Percentiles rank a stretch among this genome's conserved stretches.
Evolutionary conservation across 2,797 vertebrate genomes (phyloP).

Genomic region (Sebastes flavidus): DNA sequence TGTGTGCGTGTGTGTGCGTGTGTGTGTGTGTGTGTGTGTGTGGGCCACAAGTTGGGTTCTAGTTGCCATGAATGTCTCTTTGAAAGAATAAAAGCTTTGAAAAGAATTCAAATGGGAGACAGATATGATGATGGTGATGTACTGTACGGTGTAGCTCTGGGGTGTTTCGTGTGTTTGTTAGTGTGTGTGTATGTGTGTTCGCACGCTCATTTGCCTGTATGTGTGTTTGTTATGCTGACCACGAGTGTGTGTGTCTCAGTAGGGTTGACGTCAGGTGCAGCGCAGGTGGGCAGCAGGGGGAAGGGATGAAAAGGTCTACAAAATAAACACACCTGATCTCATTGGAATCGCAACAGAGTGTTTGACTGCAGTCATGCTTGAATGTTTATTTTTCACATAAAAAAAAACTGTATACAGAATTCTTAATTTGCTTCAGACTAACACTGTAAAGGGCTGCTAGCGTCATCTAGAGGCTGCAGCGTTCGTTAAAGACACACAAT

Average conservation of each 20-base stretch:
- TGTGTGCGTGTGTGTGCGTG: constrained; percentile 37
- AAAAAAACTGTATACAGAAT: not conserved
- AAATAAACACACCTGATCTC: constrained; percentile 75
- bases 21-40: constrained; percentile 35
- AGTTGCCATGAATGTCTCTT: constrained; percentile 48
- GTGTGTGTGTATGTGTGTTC: not conserved
- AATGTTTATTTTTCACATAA: not conserved
- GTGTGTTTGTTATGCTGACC: constrained; percentile 31
- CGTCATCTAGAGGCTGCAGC: not conserved
- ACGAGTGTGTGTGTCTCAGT: constrained; percentile 31
- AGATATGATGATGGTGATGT: constrained; percentile 43
- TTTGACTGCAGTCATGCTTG: constrained; percentile 1
- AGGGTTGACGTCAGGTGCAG: constrained; percentile 67
- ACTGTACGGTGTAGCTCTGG: constrained; percentile 24
- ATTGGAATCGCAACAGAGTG: constrained; percentile 24
- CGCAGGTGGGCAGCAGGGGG: constrained; percentile 69
- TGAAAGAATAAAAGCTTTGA: constrained; percentile 67
- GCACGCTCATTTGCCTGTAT: constrained; percentile 15
- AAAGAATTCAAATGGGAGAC: constrained; percentile 65
- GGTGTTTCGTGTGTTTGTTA: constrained; percentile 18
- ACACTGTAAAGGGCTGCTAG: not conserved
- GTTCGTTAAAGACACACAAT: not conserved
- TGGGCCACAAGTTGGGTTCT: constrained; percentile 41
- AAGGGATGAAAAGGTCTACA: constrained; percentile 64
- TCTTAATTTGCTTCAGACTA: not conserved